Base-by-base conservation (phyloP, 2,113 vertebrate species). In the Theristicus caerulescens region DNA sequence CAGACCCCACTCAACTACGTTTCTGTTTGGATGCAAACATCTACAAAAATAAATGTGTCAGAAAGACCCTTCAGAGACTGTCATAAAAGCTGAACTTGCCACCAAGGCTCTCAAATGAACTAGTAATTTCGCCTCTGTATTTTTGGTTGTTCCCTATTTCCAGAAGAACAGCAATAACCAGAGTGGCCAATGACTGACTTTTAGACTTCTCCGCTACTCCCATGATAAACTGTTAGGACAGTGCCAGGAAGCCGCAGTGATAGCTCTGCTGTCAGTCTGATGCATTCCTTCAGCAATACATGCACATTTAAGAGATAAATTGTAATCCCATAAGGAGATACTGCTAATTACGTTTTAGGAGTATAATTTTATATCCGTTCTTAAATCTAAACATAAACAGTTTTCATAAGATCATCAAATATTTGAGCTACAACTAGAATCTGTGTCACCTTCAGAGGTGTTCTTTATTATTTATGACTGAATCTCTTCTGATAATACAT, bases 401-500 rank as follows among this genome's bases (percentile, higher is more conserved):
- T 74, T 92, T 91, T 91, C 80, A 47, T 83, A 90, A 80, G 51
- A 82, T 76, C 65, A 55, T 82, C 59, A 96, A 89, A 89, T 77
- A 93, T 88, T 91, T 88, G 80, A 91, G 52, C 55, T 82, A 67
- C 42, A 73, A 15, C 44, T 76, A 40, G 57, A 92, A 94, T 88
- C 49, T 83, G 31, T 96, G 77, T 87, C 82, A 93, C 69, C 66
- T 93, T 94, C 82, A 86, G 57, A 88, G 49, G 13, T 72, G n/a
- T 87, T 90, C 55, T 93, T 93, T 91, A 82, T 86, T 84, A 91
- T 94, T 96, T 96, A 92, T 38, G 15, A 91, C 47, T 42, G 42
- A 86, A 81, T 71, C 42, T 73, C 51, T 79, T 91, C 83, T 76
- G 79, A 81, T 95, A 70, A 96, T 96, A 89, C 51, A 88, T 95